Percentiles rank a stretch among this genome's conserved stretches.
Evolutionary conservation across 2,797 vertebrate genomes (phyloP).

Genomic region (Sandelia bainsii): DNA sequence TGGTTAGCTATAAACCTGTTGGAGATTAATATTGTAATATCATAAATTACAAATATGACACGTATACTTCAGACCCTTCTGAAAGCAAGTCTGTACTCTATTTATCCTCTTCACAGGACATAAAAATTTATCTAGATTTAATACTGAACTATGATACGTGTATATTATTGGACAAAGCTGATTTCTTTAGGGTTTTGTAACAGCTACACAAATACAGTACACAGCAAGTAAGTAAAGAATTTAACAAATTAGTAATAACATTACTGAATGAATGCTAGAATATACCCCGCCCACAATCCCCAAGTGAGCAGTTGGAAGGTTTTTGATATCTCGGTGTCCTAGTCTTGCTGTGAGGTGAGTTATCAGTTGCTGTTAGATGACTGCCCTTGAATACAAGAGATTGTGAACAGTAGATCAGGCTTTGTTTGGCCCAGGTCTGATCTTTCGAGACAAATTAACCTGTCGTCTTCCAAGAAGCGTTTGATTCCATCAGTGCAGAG

Average conservation of each 20-base stretch:
- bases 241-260: neutral
- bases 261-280: neutral
- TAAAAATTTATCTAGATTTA: neutral
- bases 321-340: constrained; percentile 9
- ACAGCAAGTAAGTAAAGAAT: no score
- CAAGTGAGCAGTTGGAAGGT: neutral
- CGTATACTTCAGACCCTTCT: constrained; percentile 56
- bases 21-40: constrained; percentile 75
- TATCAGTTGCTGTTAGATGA: constrained; percentile 33
- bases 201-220: neutral
- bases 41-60: constrained; percentile 70
- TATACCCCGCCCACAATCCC: no score
- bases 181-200: neutral
- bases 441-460: constrained; percentile 60
- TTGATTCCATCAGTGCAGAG: constrained; percentile 72
- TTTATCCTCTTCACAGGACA: constrained; percentile 7
- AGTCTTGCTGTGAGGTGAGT: constrained; percentile 9
- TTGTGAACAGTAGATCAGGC: constrained; percentile 34
- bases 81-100: constrained; percentile 37
- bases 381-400: constrained; percentile 44
- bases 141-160: neutral
- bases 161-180: neutral
- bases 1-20: constrained; percentile 78
- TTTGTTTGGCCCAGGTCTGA: constrained; percentile 25
- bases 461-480: constrained; percentile 75